Percentiles rank a stretch among this genome's conserved stretches.
Conservation (phyloP, 2,797 vertebrate species). For the Enteromius treurensis region DNA sequence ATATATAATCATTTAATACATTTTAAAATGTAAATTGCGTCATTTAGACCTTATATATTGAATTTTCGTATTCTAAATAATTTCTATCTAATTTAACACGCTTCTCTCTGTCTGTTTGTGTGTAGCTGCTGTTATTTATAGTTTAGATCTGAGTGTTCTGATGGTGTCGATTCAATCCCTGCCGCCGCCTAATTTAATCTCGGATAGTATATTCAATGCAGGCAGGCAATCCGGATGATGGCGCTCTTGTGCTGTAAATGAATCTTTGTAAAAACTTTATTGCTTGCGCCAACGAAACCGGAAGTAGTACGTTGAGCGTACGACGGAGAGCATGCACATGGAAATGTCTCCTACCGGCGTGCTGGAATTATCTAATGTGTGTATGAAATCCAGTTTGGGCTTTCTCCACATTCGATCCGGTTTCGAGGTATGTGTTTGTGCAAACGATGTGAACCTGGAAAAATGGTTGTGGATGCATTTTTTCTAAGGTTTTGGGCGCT, state of each 20-base stretch:
- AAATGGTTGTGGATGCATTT: neutral
- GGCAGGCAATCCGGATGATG: slow-evolving; percentile 14
- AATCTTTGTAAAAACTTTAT: slow-evolving; percentile 29
- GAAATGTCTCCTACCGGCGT: slow-evolving; percentile 35
- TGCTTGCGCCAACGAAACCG: slow-evolving; percentile 19
- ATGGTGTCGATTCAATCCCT: neutral
- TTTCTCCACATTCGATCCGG: neutral
- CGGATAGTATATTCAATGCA: neutral
- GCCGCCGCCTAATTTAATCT: slow-evolving; percentile 1
- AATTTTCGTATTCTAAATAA: neutral
- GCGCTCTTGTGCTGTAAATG: slow-evolving; percentile 3
- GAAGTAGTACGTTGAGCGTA: slow-evolving; percentile 45
- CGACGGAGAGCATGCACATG: slow-evolving; percentile 45
- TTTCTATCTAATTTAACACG: neutral
- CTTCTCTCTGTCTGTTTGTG: neutral
- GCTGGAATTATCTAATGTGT: slow-evolving; percentile 2
- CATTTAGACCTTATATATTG: neutral
- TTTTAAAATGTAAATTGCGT: neutral
- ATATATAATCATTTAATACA: neutral
- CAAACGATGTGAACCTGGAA: neutral
- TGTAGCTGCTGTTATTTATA: neutral
- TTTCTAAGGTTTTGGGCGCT: neutral
- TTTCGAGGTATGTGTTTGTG: slow-evolving; percentile 34
- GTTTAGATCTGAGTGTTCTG: neutral
- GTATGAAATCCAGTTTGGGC: neutral